Conservation (phyloP, 2,113 vertebrate species). For the Turdus rufiventris region DNA sequence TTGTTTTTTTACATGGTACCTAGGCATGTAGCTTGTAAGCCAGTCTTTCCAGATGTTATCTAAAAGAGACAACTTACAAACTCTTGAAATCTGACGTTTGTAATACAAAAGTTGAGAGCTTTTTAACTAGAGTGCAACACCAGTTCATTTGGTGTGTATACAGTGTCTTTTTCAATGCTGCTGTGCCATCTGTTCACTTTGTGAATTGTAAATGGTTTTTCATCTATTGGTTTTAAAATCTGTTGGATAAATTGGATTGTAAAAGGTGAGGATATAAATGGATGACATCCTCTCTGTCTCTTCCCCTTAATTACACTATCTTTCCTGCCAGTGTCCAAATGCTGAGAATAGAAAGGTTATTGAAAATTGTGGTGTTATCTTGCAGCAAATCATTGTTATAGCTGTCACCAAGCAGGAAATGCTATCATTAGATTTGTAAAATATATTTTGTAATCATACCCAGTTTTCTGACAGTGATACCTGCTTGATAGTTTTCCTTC, state of each 20-base stretch:
- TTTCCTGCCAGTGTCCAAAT: neutral
- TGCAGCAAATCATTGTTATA: constrained; percentile 28
- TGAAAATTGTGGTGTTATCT: constrained; percentile 24
- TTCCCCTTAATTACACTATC: neutral
- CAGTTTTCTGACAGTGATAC: neutral
- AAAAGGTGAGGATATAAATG: constrained; percentile 53
- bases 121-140: constrained; percentile 61
- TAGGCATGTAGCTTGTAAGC: neutral
- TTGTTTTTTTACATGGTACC: neutral
- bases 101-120: constrained; percentile 64
- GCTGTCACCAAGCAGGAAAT: neutral
- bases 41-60: constrained; percentile 62
- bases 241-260: constrained; percentile 16
- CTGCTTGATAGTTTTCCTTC: neutral
- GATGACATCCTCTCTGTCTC: neutral
- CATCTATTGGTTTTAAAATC: constrained; percentile 18
- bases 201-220: constrained; percentile 51
- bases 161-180: constrained; percentile 59
- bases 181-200: constrained; percentile 59
- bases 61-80: constrained; percentile 59
- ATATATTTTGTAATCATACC: neutral
- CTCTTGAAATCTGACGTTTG: constrained; percentile 49
- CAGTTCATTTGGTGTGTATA: constrained; percentile 47
- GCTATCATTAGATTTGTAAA: neutral
- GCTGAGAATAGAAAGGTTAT: neutral